phyloP scores from a whole-genome alignment of 2,113 vertebrate species.

The Hyperoodon ampullatus region DNA sequence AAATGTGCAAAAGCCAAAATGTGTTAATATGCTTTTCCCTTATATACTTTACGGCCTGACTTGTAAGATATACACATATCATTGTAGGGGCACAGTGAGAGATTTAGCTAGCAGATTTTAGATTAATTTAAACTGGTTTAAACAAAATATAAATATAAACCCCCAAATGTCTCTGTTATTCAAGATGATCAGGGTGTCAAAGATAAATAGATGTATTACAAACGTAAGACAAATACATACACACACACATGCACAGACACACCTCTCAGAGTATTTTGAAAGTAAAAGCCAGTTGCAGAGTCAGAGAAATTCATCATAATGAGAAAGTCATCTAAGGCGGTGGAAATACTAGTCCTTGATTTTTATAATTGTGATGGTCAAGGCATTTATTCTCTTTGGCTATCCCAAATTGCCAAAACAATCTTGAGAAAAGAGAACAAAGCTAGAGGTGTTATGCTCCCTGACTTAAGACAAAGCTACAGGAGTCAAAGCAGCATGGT shows the following conservation, averaged over 20 bases:
- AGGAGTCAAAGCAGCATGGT: neutral
- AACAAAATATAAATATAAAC: slow-evolving; percentile 12
- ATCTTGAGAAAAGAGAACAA: neutral
- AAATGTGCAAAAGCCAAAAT: neutral
- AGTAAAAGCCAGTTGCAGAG: neutral
- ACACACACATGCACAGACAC: neutral
- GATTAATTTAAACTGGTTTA: neutral
- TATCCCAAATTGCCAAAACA: neutral
- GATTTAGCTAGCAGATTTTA: neutral
- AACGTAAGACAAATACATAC: neutral
- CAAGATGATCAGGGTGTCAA: neutral
- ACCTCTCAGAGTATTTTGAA: neutral
- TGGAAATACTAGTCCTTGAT: neutral
- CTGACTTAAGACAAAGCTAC: neutral
- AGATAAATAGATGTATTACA: neutral
- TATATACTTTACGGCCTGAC: neutral
- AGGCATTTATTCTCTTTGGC: neutral
- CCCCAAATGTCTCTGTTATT: neutral
- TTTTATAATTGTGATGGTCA: neutral
- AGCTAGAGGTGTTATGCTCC: neutral
- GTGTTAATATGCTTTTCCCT: neutral
- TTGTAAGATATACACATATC: neutral
- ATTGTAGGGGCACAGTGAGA: neutral
- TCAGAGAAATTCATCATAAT: neutral
- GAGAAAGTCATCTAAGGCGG: neutral